Evolutionary conservation across 2,888 invertebrate species (phyloP).

Genomic region (Heliconius charithonia): DNA sequence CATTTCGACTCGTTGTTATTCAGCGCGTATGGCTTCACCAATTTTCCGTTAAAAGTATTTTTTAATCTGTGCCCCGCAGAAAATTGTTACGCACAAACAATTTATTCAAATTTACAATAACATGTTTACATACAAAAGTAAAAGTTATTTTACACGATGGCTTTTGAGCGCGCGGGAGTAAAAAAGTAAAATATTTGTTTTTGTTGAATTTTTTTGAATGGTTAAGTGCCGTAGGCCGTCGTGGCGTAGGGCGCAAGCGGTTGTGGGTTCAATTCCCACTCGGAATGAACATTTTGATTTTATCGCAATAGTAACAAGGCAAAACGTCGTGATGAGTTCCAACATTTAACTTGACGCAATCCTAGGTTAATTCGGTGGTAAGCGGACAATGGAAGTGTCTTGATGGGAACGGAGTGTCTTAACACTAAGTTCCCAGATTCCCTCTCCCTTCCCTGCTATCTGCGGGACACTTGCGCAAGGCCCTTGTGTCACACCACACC

Average conservation of each 20-base stretch:
- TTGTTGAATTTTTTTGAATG: not conserved
- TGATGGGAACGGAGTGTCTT: no score
- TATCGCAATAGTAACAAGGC: not conserved
- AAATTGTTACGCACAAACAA: slow-evolving; percentile 19
- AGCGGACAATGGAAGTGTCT: no score
- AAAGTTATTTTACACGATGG: not conserved
- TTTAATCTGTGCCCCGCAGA: not conserved
- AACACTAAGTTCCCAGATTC: no score
- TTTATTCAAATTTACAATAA: slow-evolving; percentile 15
- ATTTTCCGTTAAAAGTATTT: not conserved
- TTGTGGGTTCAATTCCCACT: not conserved
- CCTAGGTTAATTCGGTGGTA: not conserved
- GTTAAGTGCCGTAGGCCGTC: not conserved
- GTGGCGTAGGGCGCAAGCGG: not conserved
- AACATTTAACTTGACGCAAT: not conserved
- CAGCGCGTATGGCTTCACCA: not conserved
- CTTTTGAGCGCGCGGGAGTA: not conserved
- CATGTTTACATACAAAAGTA: slow-evolving; percentile 13
- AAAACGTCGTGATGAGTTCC: not conserved
- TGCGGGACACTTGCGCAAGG: no score
- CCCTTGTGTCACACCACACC: no score
- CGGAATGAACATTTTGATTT: not conserved
- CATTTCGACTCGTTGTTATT: not conserved
- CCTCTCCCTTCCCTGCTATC: no score
- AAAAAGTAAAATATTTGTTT: not conserved